phyloP scores from a whole-genome alignment of 2,888 invertebrate genomes.

The Bellardia bayeri region DNA sequence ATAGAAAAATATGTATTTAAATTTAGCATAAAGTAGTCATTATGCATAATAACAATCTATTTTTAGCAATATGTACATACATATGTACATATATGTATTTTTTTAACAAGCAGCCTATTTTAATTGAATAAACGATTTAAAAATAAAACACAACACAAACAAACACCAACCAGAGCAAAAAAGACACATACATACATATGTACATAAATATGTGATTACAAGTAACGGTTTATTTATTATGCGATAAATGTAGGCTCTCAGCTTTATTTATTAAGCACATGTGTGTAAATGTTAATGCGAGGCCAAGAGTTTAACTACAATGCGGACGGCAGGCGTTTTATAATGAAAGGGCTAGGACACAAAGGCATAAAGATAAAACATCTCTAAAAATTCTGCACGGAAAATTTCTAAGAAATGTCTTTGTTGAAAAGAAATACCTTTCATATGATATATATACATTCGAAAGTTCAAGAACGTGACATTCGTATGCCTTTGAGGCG shows the following conservation, averaged over 20 bases:
- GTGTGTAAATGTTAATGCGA: neutral
- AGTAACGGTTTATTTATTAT: slow-evolving; percentile 32
- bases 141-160: slow-evolving; percentile 49
- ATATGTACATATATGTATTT: slow-evolving; percentile 1
- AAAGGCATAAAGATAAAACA: too few species aligned
- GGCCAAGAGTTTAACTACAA: neutral
- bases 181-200: neutral
- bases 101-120: slow-evolving; percentile 40
- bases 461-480: too few species aligned
- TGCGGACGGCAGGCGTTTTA: slow-evolving; percentile 11
- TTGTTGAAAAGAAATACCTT: too few species aligned
- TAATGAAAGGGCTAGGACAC: neutral
- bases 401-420: too few species aligned
- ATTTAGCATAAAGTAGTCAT: slow-evolving; percentile 63
- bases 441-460: too few species aligned
- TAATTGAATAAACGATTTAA: slow-evolving; percentile 68
- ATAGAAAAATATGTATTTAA: slow-evolving; percentile 47
- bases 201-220: slow-evolving; percentile 9
- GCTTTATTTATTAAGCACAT: neutral
- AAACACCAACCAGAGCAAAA: neutral
- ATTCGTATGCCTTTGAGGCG: too few species aligned
- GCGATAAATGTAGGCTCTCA: slow-evolving; percentile 11
- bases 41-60: slow-evolving; percentile 65
- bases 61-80: slow-evolving; percentile 65
- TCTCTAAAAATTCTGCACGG: too few species aligned